Conservation (phyloP, 2,888 invertebrate genomes). For the Oscheius sp. region DNA sequence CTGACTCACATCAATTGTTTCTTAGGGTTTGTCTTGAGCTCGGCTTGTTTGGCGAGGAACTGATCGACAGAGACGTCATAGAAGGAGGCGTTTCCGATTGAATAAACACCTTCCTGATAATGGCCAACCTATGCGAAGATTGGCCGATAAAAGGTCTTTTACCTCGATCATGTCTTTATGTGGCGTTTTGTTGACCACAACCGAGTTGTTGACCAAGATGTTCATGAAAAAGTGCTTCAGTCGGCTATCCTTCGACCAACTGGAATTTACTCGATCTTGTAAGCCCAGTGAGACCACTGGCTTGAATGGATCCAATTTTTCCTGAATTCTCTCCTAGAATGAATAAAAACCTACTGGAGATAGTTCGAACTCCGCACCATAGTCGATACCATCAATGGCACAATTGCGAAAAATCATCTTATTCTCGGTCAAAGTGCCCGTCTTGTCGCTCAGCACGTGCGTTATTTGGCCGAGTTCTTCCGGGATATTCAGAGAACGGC, state of each 20-base stretch:
- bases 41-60: constrained; percentile 36
- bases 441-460: constrained; percentile 64
- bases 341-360: constrained; percentile 14
- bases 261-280: neutral
- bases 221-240: constrained; percentile 80
- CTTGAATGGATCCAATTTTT: constrained; percentile 23
- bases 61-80: constrained; percentile 42
- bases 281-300: constrained; percentile 18
- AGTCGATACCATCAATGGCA: constrained; percentile 46
- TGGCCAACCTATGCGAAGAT: constrained; percentile 44
- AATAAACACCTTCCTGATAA: constrained; percentile 58
- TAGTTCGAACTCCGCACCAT: constrained; percentile 38
- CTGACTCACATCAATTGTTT: neutral
- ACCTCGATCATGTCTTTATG: constrained; percentile 74
- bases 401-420: constrained; percentile 94
- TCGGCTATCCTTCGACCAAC: constrained; percentile 18
- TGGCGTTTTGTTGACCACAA: constrained; percentile 87
- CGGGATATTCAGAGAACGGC: constrained; percentile 83
- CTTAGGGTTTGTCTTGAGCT: constrained; percentile 2
- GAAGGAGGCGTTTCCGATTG: constrained; percentile 59
- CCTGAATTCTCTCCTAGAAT: constrained; percentile 9
- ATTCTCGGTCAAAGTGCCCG: constrained; percentile 88
- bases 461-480: constrained; percentile 78
- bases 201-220: constrained; percentile 92
- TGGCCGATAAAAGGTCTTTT: too few species aligned